These are phyloP conservation scores for Campopleginae sp. DNA, from an alignment of 2,888 invertebrate species.

Conservation along the genomic window DNA sequence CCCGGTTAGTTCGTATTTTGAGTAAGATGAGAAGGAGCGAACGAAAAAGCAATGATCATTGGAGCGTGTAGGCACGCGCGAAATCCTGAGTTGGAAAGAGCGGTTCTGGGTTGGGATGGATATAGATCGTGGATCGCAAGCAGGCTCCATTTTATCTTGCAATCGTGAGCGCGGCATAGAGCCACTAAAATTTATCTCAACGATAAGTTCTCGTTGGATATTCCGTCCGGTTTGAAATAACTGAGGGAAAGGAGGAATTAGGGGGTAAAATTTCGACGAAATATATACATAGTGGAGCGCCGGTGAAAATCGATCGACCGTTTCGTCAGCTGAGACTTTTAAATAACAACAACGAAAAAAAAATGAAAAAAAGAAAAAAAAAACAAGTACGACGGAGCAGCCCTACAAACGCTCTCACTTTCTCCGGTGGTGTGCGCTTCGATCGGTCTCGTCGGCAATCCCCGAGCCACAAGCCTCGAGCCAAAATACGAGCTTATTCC, in stretches of 20 bases:
- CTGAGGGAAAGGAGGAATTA: conserved; percentile 21
- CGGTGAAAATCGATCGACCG: conserved; percentile 70
- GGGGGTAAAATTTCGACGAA: conserved; percentile 17
- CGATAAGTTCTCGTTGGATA: conserved; percentile 1
- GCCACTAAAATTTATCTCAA: conserved; percentile 45
- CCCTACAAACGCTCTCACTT: conserved; percentile 59
- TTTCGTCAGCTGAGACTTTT: conserved; percentile 63
- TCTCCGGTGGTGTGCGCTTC: conserved; percentile 52
- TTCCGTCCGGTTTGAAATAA: conserved; percentile 35
- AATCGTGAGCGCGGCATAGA: conserved; percentile 33
- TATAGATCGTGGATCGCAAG: conserved; percentile 17
- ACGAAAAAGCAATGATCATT: conserved; percentile 65
- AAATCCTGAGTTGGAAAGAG: conserved; percentile 52
- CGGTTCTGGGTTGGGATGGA: conserved; percentile 4
- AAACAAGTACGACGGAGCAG: conserved; percentile 41
- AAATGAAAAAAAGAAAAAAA: conserved; percentile 10
- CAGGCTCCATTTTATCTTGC: conserved; percentile 39
- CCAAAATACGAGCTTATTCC: conserved; percentile 31
- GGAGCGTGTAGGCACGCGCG: conserved; percentile 64
- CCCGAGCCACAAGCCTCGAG: conserved; percentile 45
- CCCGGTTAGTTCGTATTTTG: conserved; percentile 36
- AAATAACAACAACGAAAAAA: conserved; percentile 29
- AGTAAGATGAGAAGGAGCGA: conserved; percentile 57
- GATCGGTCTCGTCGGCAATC: conserved; percentile 63
- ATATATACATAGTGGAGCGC: conserved; percentile 45